A percentile compares a stretch with the other conserved stretches of the same genome.
These are phyloP conservation scores for Apeltes quadracus DNA, from an alignment of 2,113 vertebrate genomes.

Conservation along the genomic window DNA sequence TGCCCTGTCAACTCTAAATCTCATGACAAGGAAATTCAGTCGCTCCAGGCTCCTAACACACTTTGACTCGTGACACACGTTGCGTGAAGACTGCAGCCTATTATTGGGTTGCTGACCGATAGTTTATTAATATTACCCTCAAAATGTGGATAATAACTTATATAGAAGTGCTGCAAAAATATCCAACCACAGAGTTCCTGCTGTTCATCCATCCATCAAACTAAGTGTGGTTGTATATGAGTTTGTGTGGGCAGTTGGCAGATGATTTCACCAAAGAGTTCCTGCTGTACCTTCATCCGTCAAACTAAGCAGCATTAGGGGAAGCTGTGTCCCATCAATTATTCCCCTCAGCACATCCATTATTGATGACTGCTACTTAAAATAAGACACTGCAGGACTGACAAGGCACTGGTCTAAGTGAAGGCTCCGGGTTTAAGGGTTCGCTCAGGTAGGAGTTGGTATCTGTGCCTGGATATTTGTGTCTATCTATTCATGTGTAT, in stretches of 20 bases:
- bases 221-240: slow-evolving; percentile 52
- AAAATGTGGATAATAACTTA: slow-evolving; percentile 46
- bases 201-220: slow-evolving; percentile 68
- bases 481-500: background rate
- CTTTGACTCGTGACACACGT: slow-evolving; percentile 16
- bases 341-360: slow-evolving; percentile 72
- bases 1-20: slow-evolving; percentile 17
- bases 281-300: slow-evolving; percentile 71
- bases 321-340: slow-evolving; percentile 77
- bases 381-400: slow-evolving; percentile 74
- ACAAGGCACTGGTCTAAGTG: slow-evolving; percentile 65
- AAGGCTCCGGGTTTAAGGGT: slow-evolving; percentile 41
- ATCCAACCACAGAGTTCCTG: slow-evolving; percentile 49
- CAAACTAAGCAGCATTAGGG: slow-evolving; percentile 77
- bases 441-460: slow-evolving; percentile 11
- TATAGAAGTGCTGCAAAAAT: slow-evolving; percentile 46
- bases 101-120: slow-evolving; percentile 29
- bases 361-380: slow-evolving; percentile 76
- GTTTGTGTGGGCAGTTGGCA: slow-evolving; percentile 45
- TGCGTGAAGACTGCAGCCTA: slow-evolving; percentile 1
- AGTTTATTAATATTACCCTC: slow-evolving; percentile 39
- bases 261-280: slow-evolving; percentile 60
- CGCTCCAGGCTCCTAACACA: slow-evolving; percentile 5
- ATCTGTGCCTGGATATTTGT: slow-evolving; percentile 12
- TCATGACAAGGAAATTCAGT: slow-evolving; percentile 19